These are phyloP conservation scores for Paraescarpia echinospica DNA, from an alignment of 1,140 invertebrate species.

Conservation along the genomic window DNA sequence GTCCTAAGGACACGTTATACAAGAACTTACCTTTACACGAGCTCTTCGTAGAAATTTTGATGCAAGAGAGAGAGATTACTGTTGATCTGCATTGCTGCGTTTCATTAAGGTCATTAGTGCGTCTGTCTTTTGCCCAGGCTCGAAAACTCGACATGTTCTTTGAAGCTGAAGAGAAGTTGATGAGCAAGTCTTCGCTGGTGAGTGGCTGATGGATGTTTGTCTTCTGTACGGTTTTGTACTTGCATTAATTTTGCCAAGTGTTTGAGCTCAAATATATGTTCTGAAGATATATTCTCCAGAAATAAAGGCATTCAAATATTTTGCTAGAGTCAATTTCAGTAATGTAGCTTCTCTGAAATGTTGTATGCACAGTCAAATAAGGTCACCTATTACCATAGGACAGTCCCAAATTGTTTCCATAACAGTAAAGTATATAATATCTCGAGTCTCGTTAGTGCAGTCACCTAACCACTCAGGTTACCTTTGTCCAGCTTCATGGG, in stretches of 20 bases:
- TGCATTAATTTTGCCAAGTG: not conserved
- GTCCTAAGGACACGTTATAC: not conserved
- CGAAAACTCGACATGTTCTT: constrained; percentile 93
- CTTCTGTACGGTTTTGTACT: not conserved
- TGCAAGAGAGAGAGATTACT: not conserved
- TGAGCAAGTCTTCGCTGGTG: constrained; percentile 65
- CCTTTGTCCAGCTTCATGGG: no score
- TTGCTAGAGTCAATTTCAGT: not conserved
- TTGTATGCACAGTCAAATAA: not conserved
- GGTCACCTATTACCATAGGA: not conserved
- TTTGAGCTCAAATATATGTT: not conserved
- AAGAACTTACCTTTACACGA: no score
- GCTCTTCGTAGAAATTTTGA: no score
- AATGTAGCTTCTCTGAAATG: no score
- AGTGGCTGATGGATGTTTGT: constrained; percentile 1
- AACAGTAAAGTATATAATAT: not conserved
- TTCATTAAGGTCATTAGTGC: not conserved
- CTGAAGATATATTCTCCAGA: not conserved
- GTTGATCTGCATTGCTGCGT: not conserved
- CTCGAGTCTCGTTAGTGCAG: no score
- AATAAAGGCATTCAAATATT: not conserved
- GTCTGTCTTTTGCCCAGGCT: constrained; percentile 59
- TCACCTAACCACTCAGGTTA: no score
- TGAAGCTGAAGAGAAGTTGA: constrained; percentile 96
- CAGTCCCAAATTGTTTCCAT: not conserved